Evolutionary conservation across 1,140 invertebrate genomes (phyloP).

Genomic region (Drosophila melanogaster): DNA sequence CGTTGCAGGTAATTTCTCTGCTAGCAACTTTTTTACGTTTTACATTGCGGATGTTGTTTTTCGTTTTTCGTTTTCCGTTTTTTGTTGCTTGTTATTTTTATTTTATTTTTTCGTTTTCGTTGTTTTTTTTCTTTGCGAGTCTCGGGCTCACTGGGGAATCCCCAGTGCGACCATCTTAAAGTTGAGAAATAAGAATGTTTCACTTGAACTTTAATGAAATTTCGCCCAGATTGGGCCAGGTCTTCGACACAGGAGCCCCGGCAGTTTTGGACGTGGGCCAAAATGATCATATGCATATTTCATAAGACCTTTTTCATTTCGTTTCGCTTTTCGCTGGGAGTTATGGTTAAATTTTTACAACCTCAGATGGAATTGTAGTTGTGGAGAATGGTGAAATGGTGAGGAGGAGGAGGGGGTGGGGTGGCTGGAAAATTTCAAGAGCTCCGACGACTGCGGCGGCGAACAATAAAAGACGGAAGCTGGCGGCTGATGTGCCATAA

Average conservation of each 20-base stretch:
- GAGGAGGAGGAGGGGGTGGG: background rate
- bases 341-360: slow-evolving; percentile 73
- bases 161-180: slow-evolving; percentile 65
- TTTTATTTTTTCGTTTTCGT: slow-evolving; percentile 81
- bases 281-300: slow-evolving; percentile 82
- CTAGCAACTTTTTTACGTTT: slow-evolving; percentile 22
- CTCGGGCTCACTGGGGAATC: slow-evolving; percentile 26
- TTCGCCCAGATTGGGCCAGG: slow-evolving; percentile 8
- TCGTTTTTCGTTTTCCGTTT: background rate
- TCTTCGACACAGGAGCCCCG: background rate
- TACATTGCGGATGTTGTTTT: slow-evolving; percentile 28
- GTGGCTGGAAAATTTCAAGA: slow-evolving; percentile 5
- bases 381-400: background rate
- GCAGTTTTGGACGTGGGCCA: slow-evolving; percentile 21
- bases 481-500: slow-evolving; percentile 60
- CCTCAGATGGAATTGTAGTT: slow-evolving; percentile 38
- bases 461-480: slow-evolving; percentile 44
- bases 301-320: slow-evolving; percentile 70
- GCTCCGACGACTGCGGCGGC: slow-evolving; percentile 4
- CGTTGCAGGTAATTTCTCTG: slow-evolving; percentile 48
- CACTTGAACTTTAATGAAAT: slow-evolving; percentile 71
- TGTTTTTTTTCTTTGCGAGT: background rate
- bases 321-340: slow-evolving; percentile 34
- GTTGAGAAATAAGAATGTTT: slow-evolving; percentile 33
- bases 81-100: no score